Evolutionary conservation across 64 coral and sea anemone species (phyloP).

Genomic region (Actinia equina): DNA sequence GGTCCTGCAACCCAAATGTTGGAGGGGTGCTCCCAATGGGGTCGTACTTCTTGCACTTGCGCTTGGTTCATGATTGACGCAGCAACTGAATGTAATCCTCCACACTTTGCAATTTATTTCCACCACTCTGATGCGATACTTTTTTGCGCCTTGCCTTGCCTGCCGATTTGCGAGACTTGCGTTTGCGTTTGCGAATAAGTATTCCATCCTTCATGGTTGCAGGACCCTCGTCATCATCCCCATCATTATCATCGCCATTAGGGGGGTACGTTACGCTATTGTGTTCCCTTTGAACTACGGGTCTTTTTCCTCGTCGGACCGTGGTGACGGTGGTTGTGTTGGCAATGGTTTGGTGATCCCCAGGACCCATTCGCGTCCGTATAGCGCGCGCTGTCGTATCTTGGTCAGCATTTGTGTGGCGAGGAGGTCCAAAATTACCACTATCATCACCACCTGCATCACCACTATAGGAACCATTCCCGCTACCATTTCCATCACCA

Average conservation of each 20-base stretch:
- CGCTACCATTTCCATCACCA: neutral
- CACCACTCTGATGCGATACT: neutral
- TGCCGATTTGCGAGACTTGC: neutral
- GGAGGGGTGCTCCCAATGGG: neutral
- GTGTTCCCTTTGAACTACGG: neutral
- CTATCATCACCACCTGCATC: neutral
- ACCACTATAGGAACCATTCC: neutral
- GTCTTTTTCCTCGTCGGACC: neutral
- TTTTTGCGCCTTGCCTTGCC: neutral
- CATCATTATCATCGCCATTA: neutral
- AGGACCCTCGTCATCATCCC: neutral
- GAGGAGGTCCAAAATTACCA: neutral
- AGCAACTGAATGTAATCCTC: neutral
- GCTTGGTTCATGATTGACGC: neutral
- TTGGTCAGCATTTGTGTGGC: neutral
- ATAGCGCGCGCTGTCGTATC: neutral
- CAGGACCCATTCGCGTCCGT: neutral
- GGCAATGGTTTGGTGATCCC: slow-evolving; percentile 4
- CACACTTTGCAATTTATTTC: neutral
- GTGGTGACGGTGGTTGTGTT: slow-evolving; percentile 1
- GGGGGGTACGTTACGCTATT: neutral
- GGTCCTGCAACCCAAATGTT: neutral
- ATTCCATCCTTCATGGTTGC: neutral
- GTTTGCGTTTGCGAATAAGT: neutral
- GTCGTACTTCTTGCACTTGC: neutral